Conservation (phyloP, 2,888 invertebrate genomes). For the Steinernema hermaphroditum region DNA sequence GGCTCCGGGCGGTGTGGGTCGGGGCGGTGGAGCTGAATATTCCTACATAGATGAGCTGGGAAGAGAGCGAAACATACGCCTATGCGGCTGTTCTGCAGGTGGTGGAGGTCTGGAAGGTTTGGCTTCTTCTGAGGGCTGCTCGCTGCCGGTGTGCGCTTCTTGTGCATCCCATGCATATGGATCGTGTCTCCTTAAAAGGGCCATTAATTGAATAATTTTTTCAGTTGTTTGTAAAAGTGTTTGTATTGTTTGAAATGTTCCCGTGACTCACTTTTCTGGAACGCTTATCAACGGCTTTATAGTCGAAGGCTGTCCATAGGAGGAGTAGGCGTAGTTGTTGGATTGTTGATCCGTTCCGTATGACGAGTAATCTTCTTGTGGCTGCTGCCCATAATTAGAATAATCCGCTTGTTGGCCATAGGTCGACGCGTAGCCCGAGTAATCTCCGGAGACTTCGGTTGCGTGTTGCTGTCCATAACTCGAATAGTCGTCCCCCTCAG, state of each 20-base stretch:
- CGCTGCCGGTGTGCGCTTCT: conserved; percentile 32
- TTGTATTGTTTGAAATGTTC: no score
- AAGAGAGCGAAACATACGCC: conserved; percentile 1
- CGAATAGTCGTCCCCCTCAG: conserved; percentile 25
- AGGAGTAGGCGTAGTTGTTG: conserved; percentile 20
- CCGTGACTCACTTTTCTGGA: not conserved
- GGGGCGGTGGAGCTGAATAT: conserved; percentile 32
- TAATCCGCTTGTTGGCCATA: conserved; percentile 35
- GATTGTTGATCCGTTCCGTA: conserved; percentile 18
- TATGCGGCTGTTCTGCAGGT: not conserved
- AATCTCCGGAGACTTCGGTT: conserved; percentile 7
- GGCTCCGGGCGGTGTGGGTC: conserved; percentile 39
- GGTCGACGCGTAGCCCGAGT: not conserved
- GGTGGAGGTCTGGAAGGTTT: not conserved
- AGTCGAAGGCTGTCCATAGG: conserved; percentile 16
- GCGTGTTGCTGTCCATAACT: conserved; percentile 15
- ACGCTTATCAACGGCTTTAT: conserved; percentile 41
- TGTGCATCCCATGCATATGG: conserved; percentile 60
- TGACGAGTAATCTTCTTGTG: not conserved
- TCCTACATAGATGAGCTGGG: not conserved
- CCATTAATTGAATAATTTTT: no score
- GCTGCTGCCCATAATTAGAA: conserved; percentile 36
- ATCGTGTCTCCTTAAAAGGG: conserved; percentile 47
- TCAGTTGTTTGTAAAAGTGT: no score
- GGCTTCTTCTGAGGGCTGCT: conserved; percentile 15